A percentile compares a stretch with the other conserved stretches of the same genome.
Conservation (phyloP, 2,797 vertebrate species). For the Neostethus bicornis region DNA sequence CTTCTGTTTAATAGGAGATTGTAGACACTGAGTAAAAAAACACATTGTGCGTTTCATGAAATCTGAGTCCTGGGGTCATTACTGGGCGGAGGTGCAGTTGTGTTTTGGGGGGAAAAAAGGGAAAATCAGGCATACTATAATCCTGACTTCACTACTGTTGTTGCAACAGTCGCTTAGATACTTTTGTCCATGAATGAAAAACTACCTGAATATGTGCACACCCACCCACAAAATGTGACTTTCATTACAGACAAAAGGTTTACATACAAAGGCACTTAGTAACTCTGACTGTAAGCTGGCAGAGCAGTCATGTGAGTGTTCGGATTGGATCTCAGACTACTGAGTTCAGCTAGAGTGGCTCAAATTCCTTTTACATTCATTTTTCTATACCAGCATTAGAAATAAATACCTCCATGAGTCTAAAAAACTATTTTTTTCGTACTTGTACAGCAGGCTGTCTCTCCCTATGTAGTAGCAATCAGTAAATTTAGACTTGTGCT, state of each 20-base stretch:
- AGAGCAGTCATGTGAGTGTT: slow-evolving; percentile 39
- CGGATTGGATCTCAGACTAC: slow-evolving; percentile 27
- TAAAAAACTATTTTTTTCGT: slow-evolving; percentile 1
- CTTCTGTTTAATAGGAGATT: slow-evolving; percentile 17
- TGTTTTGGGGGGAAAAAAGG: slow-evolving; percentile 35
- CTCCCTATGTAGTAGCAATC: slow-evolving; percentile 22
- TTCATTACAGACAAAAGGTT: slow-evolving; percentile 42
- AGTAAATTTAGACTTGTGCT: slow-evolving; percentile 7
- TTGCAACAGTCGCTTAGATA: slow-evolving; percentile 48
- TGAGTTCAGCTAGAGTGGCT: slow-evolving; percentile 17
- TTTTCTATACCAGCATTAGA: not conserved
- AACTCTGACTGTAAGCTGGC: slow-evolving; percentile 35
- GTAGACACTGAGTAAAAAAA: slow-evolving; percentile 17
- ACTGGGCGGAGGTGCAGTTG: slow-evolving; percentile 29
- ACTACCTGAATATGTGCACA: slow-evolving; percentile 23
- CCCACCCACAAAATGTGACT: slow-evolving; percentile 45
- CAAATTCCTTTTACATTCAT: slow-evolving; percentile 16
- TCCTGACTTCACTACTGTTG: slow-evolving; percentile 48
- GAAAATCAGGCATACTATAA: slow-evolving; percentile 9
- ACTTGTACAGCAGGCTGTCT: slow-evolving; percentile 7
- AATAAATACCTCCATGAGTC: not conserved
- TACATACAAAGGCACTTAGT: slow-evolving; percentile 31
- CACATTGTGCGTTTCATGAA: slow-evolving; percentile 34
- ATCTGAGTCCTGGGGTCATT: slow-evolving; percentile 23
- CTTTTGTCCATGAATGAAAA: slow-evolving; percentile 37